Conservation (phyloP, 1,140 invertebrate genomes). For the Nasonia vitripennis region DNA sequence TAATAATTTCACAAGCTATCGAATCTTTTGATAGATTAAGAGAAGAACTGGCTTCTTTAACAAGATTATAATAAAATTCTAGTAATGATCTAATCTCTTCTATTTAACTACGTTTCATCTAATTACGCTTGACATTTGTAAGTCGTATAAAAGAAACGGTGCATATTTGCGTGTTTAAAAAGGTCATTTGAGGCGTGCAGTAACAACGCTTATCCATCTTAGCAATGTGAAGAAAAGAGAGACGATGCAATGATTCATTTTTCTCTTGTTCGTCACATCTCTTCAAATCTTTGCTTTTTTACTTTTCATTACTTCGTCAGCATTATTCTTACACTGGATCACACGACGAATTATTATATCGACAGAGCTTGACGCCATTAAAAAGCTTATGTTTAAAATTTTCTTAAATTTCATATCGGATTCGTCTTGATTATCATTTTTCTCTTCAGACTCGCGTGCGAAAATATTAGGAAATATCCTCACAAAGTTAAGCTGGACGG, state of each 20-base stretch:
- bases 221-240: slow-evolving; percentile 53
- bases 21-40: slow-evolving; percentile 12
- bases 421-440: slow-evolving; percentile 51
- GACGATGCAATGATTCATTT: slow-evolving; percentile 50
- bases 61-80: neutral
- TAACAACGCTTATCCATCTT: slow-evolving; percentile 51
- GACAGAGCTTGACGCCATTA: slow-evolving; percentile 34
- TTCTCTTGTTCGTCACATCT: slow-evolving; percentile 33
- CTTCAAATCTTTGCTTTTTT: slow-evolving; percentile 46
- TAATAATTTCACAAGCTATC: neutral
- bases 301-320: slow-evolving; percentile 21
- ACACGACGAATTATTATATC: slow-evolving; percentile 30
- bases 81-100: slow-evolving; percentile 8
- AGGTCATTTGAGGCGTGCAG: slow-evolving; percentile 21
- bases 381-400: slow-evolving; percentile 53
- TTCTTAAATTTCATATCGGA: slow-evolving; percentile 59
- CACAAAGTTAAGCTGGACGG: slow-evolving; percentile 75
- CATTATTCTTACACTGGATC: slow-evolving; percentile 25
- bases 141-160: slow-evolving; percentile 30
- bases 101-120: slow-evolving; percentile 2
- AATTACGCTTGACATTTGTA: slow-evolving; percentile 5
- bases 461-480: slow-evolving; percentile 75
- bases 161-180: slow-evolving; percentile 16
- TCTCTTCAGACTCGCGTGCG: slow-evolving; percentile 65
- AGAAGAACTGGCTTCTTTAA: slow-evolving; percentile 3